These are phyloP conservation scores for Genyomyrus donnyi DNA, from an alignment of 2,113 vertebrate species.

Conservation along the genomic window DNA sequence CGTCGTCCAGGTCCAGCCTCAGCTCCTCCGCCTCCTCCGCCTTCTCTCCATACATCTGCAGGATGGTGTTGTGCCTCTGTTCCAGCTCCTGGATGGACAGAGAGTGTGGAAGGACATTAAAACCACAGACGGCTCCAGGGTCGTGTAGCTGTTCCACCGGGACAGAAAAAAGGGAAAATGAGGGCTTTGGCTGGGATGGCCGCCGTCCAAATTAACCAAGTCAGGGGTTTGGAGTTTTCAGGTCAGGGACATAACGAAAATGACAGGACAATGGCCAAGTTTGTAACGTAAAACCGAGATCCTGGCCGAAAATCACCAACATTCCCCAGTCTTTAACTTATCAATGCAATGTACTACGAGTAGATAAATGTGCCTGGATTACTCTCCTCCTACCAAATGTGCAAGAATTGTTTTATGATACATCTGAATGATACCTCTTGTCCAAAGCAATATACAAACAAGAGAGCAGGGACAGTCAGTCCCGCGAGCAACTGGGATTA, in stretches of 20 bases:
- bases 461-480: neutral
- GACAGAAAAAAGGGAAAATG: neutral
- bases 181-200: neutral
- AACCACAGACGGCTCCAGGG: neutral
- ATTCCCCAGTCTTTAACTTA: neutral
- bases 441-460: neutral
- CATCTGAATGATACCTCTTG: neutral
- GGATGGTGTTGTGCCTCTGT: constrained; percentile 95
- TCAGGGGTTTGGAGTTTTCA: neutral
- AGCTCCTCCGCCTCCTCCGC: constrained; percentile 95
- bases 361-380: neutral
- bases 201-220: neutral
- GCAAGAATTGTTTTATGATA: neutral
- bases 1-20: constrained; percentile 88
- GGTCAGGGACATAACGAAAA: neutral
- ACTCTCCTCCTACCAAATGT: neutral
- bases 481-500: neutral
- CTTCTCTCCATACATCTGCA: constrained; percentile 99
- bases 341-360: neutral
- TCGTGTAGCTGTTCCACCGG: neutral
- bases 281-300: neutral
- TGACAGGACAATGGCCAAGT: neutral
- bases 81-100: constrained; percentile 75
- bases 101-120: neutral
- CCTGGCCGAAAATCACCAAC: neutral